Evolutionary conservation across 2,888 invertebrate species (phyloP).

Genomic region (Philereme transversata): DNA sequence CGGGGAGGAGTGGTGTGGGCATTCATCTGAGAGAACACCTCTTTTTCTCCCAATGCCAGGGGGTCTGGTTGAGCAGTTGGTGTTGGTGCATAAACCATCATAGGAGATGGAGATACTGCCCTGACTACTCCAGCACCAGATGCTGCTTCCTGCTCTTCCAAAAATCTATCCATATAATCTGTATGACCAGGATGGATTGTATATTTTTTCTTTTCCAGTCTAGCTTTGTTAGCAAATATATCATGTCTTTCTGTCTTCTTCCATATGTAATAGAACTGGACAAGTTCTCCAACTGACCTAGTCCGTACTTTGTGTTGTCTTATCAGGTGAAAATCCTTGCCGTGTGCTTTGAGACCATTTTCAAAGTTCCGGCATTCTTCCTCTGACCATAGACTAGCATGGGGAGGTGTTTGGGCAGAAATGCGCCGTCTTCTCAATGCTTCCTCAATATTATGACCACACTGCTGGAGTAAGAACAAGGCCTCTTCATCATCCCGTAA

Average conservation of each 20-base stretch:
- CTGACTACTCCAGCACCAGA: constrained; percentile 85
- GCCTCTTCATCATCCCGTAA: constrained; percentile 95
- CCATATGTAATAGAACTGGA: constrained; percentile 98
- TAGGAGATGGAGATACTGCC: constrained; percentile 86
- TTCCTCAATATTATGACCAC: constrained; percentile 97
- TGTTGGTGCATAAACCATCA: constrained; percentile 77
- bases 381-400: constrained; percentile 96
- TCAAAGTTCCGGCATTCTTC: constrained; percentile 99
- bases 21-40: constrained; percentile 78
- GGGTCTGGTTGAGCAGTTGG: constrained; percentile 76
- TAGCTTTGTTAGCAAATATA: constrained; percentile 93
- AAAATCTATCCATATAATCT: constrained; percentile 96
- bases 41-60: constrained; percentile 75
- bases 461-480: constrained; percentile 94
- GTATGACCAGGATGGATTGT: constrained; percentile 95
- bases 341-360: constrained; percentile 95
- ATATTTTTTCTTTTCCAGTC: constrained; percentile 96
- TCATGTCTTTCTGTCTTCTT: constrained; percentile 99
- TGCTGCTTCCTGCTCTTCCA: constrained; percentile 92
- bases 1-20: constrained; percentile 67
- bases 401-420: constrained; percentile 87
- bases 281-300: constrained; percentile 97
- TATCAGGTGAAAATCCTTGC: constrained; percentile 98
- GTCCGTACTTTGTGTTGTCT: constrained; percentile 97
- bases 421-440: constrained; percentile 92